These are phyloP conservation scores for Microvelia longipes DNA, from an alignment of 1,140 invertebrate species.

Conservation along the genomic window DNA sequence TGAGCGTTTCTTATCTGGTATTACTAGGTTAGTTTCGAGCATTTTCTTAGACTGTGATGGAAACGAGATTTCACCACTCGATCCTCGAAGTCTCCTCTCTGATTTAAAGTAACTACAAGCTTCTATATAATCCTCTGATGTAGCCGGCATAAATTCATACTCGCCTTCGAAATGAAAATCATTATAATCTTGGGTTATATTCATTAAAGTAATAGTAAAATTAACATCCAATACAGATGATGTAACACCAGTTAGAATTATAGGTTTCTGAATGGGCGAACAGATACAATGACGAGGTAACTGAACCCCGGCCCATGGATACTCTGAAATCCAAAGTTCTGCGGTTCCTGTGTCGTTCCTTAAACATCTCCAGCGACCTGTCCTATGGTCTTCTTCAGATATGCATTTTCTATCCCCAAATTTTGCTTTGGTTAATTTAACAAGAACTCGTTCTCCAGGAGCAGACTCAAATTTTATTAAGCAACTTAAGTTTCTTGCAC, in stretches of 20 bases:
- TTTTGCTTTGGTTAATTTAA: conserved; percentile 42
- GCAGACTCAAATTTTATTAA: conserved; percentile 54
- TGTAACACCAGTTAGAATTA: conserved; percentile 42
- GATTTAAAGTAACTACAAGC: conserved; percentile 43
- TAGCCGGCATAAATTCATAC: conserved; percentile 20
- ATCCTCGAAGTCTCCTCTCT: conserved; percentile 43
- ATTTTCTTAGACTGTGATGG: conserved; percentile 31
- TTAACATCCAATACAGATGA: conserved; percentile 50
- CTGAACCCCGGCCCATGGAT: conserved; percentile 45
- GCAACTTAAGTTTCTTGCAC: conserved; percentile 55
- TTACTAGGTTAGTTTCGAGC: conserved; percentile 27
- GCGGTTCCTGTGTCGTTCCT: conserved; percentile 26
- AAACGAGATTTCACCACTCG: conserved; percentile 50
- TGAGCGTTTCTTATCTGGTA: conserved; percentile 12
- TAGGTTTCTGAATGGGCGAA: conserved; percentile 44
- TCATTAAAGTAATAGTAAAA: conserved; percentile 61
- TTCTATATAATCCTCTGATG: conserved; percentile 29
- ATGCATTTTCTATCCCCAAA: conserved; percentile 50
- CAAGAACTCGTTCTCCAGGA: conserved; percentile 44
- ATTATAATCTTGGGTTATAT: conserved; percentile 61
- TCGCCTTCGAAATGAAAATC: conserved; percentile 62
- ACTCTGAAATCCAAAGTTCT: conserved; percentile 50
- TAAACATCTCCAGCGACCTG: conserved; percentile 47
- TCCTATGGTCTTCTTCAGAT: conserved; percentile 45
- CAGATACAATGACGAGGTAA: conserved; percentile 57